Evolutionary conservation across 2,113 vertebrate species (phyloP).

Genomic region (Ctenomys sociabilis): DNA sequence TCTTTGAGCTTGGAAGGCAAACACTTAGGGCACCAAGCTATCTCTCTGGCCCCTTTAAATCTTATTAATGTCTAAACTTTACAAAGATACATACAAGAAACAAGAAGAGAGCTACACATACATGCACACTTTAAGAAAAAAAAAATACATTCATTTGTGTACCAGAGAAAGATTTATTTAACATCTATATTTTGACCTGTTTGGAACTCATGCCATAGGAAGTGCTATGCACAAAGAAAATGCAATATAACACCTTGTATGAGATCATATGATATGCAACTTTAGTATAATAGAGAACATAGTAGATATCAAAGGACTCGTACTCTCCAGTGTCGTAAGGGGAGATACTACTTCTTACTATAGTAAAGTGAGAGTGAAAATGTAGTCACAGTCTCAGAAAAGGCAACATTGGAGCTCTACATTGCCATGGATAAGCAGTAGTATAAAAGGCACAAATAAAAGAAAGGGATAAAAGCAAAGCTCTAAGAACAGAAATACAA

Average conservation of each 20-base stretch:
- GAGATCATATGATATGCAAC: not conserved
- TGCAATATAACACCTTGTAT: not conserved
- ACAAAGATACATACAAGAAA: not conserved
- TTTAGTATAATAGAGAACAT: not conserved
- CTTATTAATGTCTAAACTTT: slow-evolving; percentile 47
- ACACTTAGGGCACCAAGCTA: too few relatives aligned
- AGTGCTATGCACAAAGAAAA: not conserved
- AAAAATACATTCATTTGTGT: not conserved
- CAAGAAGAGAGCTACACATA: not conserved
- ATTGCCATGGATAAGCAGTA: not conserved
- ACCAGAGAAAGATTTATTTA: not conserved
- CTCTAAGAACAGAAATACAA: not conserved
- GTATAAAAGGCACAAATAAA: not conserved
- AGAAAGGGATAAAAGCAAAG: too few relatives aligned
- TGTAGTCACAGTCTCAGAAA: not conserved
- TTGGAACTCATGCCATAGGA: not conserved
- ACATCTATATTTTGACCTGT: not conserved
- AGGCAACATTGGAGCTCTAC: not conserved
- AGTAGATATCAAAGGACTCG: not conserved
- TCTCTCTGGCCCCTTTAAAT: not conserved
- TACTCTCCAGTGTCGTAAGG: not conserved
- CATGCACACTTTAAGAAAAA: not conserved
- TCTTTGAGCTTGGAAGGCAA: too few relatives aligned
- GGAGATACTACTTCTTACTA: not conserved
- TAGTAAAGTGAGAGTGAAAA: not conserved